Percentiles rank a stretch among this genome's conserved stretches.
These are phyloP conservation scores for Acanthosepion esculentum DNA, from an alignment of 2,888 invertebrate species.

Conservation along the genomic window DNA sequence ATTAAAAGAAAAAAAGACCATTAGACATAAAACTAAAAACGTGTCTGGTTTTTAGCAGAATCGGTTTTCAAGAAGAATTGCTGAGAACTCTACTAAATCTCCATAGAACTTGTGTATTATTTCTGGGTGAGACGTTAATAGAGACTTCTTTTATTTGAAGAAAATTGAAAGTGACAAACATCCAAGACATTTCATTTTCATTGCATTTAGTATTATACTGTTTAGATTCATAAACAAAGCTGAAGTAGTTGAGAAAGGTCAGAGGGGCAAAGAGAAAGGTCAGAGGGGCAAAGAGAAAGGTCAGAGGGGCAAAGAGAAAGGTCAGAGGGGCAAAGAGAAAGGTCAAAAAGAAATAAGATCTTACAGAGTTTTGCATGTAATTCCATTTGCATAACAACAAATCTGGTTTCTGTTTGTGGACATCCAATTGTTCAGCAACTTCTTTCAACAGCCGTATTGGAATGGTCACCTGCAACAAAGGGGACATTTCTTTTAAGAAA, in stretches of 20 bases:
- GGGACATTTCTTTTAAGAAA: background rate
- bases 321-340: background rate
- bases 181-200: too few species aligned
- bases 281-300: background rate
- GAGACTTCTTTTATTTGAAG: too few species aligned
- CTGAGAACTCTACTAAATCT: too few species aligned
- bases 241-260: background rate
- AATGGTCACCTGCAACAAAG: conserved; percentile 64
- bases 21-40: too few species aligned
- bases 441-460: conserved; percentile 57
- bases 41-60: too few species aligned
- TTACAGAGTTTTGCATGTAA: conserved; percentile 59
- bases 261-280: background rate
- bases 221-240: background rate
- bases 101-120: too few species aligned
- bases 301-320: background rate
- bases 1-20: too few species aligned
- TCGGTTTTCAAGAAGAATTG: too few species aligned
- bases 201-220: too few species aligned
- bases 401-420: conserved; percentile 53
- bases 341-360: background rate
- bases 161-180: too few species aligned
- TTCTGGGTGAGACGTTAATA: too few species aligned
- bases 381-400: conserved; percentile 59
- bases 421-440: conserved; percentile 53